phyloP scores from a whole-genome alignment of 2,888 invertebrate species.

The Epinotia demarniana region DNA sequence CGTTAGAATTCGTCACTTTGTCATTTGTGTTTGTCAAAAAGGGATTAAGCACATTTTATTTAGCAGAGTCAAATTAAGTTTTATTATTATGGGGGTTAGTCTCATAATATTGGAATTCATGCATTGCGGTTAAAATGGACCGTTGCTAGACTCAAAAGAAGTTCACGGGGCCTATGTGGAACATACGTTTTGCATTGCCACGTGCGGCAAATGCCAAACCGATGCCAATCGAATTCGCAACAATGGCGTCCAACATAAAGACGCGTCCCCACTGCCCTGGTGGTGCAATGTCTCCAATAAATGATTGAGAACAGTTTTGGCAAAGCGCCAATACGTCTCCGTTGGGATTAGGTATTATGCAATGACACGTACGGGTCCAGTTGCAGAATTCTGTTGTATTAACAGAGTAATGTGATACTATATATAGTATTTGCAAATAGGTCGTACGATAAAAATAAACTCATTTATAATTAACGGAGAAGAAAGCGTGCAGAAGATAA shows the following conservation, averaged over 20 bases:
- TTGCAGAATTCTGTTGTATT: neutral
- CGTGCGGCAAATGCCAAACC: neutral
- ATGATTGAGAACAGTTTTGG: slow-evolving; percentile 47
- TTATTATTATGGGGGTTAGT: too few species aligned
- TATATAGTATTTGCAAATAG: neutral
- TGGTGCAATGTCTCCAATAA: slow-evolving; percentile 10
- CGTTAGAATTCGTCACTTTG: too few species aligned
- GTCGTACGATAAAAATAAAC: neutral
- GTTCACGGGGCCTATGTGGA: too few species aligned
- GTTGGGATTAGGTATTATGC: neutral
- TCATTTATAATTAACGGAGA: neutral
- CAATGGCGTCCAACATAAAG: slow-evolving; percentile 10
- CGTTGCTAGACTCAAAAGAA: too few species aligned
- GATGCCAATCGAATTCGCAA: neutral
- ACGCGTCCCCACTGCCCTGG: slow-evolving; percentile 8
- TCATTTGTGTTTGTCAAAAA: too few species aligned
- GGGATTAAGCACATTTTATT: too few species aligned
- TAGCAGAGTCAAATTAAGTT: too few species aligned
- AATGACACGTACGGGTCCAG: neutral
- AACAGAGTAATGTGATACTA: neutral
- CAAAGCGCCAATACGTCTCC: slow-evolving; percentile 45
- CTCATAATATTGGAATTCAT: too few species aligned
- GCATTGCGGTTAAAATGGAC: too few species aligned
- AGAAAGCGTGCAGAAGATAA: too few species aligned
- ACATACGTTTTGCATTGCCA: too few species aligned